Conservation (phyloP, 2,113 vertebrate genomes). For the Gallinago paraguaiae region DNA sequence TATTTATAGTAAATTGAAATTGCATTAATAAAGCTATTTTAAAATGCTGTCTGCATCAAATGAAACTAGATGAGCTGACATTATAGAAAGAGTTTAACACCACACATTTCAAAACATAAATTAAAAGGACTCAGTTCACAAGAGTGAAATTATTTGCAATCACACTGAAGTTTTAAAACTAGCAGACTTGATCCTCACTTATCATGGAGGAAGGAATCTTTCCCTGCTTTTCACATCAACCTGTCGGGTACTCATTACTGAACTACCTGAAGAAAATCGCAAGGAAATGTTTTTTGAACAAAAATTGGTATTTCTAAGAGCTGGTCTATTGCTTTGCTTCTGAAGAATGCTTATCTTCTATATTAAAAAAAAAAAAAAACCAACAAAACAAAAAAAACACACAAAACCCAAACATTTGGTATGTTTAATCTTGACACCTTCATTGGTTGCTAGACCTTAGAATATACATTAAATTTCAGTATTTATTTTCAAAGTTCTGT, state of each 20-base stretch:
- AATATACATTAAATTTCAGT: not conserved
- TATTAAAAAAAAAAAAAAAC: not conserved
- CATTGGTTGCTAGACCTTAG: not conserved
- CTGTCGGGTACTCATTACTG: not conserved
- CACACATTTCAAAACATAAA: not conserved
- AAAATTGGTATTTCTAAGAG: not conserved
- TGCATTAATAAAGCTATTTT: not conserved
- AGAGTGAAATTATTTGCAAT: not conserved
- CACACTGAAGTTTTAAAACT: not conserved
- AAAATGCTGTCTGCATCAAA: constrained; percentile 20
- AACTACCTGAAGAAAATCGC: not conserved
- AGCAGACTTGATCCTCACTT: not conserved
- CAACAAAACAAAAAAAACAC: no score
- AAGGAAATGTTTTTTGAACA: not conserved
- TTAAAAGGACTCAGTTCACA: not conserved
- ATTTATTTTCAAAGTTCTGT: not conserved
- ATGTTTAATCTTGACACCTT: not conserved
- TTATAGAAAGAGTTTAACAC: not conserved
- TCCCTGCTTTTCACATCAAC: not conserved
- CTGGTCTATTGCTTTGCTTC: not conserved
- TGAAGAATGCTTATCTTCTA: not conserved
- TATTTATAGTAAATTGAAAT: not conserved
- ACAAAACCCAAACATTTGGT: not conserved
- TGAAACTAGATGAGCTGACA: not conserved
- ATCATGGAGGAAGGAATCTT: not conserved